Percentiles rank a stretch among this genome's conserved stretches.
phyloP scores from a whole-genome alignment of 2,113 vertebrate species.

The Phaetusa simplex region DNA sequence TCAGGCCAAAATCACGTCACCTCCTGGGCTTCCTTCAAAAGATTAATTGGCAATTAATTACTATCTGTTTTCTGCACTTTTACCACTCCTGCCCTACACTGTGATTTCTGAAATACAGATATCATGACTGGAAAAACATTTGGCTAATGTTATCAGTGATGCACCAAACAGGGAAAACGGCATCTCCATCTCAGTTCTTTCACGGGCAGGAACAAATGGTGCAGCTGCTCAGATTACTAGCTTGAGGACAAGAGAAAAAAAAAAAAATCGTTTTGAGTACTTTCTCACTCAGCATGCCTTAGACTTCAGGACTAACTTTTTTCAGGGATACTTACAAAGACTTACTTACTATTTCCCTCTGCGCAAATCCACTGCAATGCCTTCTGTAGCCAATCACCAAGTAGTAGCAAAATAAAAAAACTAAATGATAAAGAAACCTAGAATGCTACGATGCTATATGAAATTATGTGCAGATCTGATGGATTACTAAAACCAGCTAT shows the following conservation, averaged over 20 bases:
- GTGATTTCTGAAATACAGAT: neutral
- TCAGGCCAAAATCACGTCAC: neutral
- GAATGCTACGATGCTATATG: rapidly evolving
- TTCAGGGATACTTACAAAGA: neutral
- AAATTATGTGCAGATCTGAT: neutral
- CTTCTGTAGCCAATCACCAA: neutral
- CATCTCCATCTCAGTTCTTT: neutral
- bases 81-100: neutral
- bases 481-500: neutral
- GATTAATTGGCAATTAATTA: neutral
- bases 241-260: neutral
- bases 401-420: neutral
- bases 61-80: neutral
- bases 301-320: neutral
- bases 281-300: neutral
- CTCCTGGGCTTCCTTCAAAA: neutral
- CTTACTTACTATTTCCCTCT: neutral
- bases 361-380: neutral
- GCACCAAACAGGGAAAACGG: neutral
- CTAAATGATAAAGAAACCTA: neutral
- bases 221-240: neutral
- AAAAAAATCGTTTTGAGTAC: too few species aligned
- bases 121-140: neutral
- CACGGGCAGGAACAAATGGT: neutral
- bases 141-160: neutral